Conservation (phyloP, 2,113 vertebrate species). For the Pomatorhinus ruficollis region DNA sequence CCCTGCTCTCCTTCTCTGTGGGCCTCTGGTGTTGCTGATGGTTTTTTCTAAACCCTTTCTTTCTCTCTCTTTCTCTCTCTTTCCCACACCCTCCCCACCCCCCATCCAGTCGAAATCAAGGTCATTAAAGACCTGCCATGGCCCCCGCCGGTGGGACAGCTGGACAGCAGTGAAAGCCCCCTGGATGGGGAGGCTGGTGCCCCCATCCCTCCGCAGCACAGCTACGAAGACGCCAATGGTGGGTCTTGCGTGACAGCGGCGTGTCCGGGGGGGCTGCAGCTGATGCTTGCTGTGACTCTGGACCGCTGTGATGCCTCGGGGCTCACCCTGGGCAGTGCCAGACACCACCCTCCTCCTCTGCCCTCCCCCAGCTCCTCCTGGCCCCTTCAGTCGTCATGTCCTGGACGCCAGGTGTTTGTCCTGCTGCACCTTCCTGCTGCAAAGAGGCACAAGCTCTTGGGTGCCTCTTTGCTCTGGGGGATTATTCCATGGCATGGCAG, state of each 20-base stretch:
- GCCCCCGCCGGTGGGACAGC: constrained; percentile 96
- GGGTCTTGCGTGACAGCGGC: constrained; percentile 53
- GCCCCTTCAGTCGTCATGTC: not conserved
- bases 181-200: constrained; percentile 77
- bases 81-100: not conserved
- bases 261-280: not conserved
- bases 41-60: constrained; percentile 53
- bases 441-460: rapidly evolving
- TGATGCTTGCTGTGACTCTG: not conserved
- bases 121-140: constrained; percentile 98
- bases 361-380: not conserved
- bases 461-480: not conserved
- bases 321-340: not conserved
- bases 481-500: not conserved
- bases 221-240: constrained; percentile 78
- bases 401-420: not conserved
- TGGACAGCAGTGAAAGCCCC: constrained; percentile 84
- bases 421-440: not conserved
- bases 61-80: constrained; percentile 17
- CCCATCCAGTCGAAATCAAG: constrained; percentile 96
- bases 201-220: constrained; percentile 65
- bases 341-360: not conserved
- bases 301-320: not conserved
- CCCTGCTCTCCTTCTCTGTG: not conserved
- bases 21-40: not conserved